Percentiles rank a stretch among this genome's conserved stretches.
These are phyloP conservation scores for Platyura marginata DNA, from an alignment of 1,140 invertebrate genomes.

Conservation along the genomic window DNA sequence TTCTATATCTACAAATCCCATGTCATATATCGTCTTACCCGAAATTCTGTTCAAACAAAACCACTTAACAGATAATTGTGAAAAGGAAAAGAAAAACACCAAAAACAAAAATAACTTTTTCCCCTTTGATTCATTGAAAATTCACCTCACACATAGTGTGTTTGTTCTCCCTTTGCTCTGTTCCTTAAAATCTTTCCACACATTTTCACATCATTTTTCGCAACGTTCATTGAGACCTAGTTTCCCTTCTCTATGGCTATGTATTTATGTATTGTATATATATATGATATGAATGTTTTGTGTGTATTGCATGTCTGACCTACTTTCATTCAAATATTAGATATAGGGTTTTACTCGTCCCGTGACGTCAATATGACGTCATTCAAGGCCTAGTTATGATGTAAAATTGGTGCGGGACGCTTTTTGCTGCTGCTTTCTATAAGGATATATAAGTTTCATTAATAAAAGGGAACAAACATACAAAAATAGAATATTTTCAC, in stretches of 20 bases:
- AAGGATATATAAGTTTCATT: too few species aligned
- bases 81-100: too few species aligned
- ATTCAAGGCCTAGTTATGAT: slow-evolving; percentile 2
- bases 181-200: not conserved
- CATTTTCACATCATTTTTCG: not conserved
- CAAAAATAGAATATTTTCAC: too few species aligned
- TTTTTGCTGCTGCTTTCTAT: not conserved
- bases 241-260: not conserved
- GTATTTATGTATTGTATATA: not conserved
- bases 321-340: not conserved
- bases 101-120: too few species aligned
- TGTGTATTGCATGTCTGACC: slow-evolving; percentile 1
- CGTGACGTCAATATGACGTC: slow-evolving; percentile 2
- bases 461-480: too few species aligned
- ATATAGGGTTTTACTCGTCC: not conserved
- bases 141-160: too few species aligned
- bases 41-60: too few species aligned
- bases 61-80: too few species aligned
- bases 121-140: not conserved
- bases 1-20: too few species aligned
- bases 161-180: too few species aligned
- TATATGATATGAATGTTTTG: not conserved
- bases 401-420: not conserved
- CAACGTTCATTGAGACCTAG: not conserved
- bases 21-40: too few species aligned